These are phyloP conservation scores for Microctenopoma steveboyesi DNA, from an alignment of 2,797 vertebrate genomes.

Conservation along the genomic window DNA sequence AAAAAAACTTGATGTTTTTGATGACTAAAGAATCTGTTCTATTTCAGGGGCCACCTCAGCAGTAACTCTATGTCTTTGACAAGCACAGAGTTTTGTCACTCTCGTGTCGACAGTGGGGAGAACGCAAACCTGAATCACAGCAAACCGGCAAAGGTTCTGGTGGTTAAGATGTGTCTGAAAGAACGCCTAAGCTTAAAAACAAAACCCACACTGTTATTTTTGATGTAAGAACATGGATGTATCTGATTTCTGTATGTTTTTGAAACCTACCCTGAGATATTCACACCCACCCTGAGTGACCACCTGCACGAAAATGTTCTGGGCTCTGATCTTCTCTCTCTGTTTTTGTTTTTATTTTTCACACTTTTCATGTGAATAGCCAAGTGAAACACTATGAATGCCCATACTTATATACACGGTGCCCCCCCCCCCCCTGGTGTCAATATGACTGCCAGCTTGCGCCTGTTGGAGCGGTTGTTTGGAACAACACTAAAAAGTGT, in stretches of 20 bases:
- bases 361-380: neutral
- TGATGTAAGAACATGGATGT: no score
- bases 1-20: slow-evolving; percentile 2
- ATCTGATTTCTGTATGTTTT: no score
- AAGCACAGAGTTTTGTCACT: neutral
- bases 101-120: neutral
- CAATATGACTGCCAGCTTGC: neutral
- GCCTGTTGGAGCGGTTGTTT: neutral
- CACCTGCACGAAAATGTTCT: neutral
- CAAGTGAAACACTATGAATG: neutral
- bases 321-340: neutral
- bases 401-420: neutral
- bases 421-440: neutral
- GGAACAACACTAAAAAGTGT: neutral
- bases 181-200: neutral
- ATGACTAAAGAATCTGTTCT: neutral
- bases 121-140: neutral
- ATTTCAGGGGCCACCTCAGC: neutral
- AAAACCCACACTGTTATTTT: no score
- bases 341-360: neutral
- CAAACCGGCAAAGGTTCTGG: neutral
- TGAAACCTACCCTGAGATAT: neutral
- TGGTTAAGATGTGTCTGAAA: neutral
- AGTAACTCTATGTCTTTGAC: neutral
- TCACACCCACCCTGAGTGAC: neutral